Evolutionary conservation across 2,888 invertebrate species (phyloP), one percentile per base, ranked within the genome.

Genomic region (Cephus nigrinus): DNA sequence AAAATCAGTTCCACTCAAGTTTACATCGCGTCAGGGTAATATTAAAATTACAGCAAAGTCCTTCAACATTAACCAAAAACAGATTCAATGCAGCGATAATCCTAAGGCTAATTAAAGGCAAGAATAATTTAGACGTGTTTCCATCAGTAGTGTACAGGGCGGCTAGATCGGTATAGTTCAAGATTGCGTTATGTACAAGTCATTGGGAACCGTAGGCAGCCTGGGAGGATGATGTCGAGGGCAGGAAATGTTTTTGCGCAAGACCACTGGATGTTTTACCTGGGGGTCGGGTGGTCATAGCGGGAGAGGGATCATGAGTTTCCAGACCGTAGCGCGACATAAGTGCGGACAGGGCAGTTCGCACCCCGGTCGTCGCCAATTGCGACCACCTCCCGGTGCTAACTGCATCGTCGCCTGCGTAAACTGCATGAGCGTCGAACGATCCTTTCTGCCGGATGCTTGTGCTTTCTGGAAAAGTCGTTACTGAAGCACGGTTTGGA

Each of bases 321-420:
- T 91, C 91, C 88, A 92, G 89, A 82, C 93, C 92, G 81, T 93
- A 93, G 80, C 92, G 91, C 36, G 91, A 91, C 87, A 93, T 90
- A 80, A 93, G 88, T 78, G 92, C 92, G 71, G 93, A 92, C 74
- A 93, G 87, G 12, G 93, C 92, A 68, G 91, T 92, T 78, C 93
- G 92, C 69, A 93, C 92, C 55, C 92, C 93, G 68, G 91, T 88
- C 3, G 92, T 92, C 23, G 92, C 92, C 68, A 92, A 80, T 75
- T 91, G 90, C 12, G 91, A 90, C 88, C 90, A 89, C 80, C 90
- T 87, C 82, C 89, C 87, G 33, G 89, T 87, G 80, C 91, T 92
- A 69, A 91, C 91, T 0, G 92, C 92, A 82, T 92, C 92, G 77
- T 92, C 92, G 30, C 92, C 92, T 15, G 92, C 92, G 78, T 92